Base-by-base conservation (phyloP, 2,113 vertebrate species). In the Varanus salvator region DNA sequence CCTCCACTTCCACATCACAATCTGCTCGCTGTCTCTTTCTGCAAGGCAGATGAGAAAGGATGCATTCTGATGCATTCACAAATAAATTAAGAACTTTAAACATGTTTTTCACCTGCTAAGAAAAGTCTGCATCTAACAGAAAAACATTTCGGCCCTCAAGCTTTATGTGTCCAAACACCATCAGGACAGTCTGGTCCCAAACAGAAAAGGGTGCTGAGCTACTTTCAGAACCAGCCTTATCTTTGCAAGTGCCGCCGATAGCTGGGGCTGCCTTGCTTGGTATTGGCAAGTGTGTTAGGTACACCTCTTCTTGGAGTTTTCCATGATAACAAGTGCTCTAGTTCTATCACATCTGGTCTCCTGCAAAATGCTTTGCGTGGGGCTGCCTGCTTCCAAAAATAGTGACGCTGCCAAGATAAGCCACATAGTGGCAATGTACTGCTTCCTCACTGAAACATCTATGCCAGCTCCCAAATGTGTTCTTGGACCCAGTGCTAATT, bases 11-110 rank as follows among this genome's bases (percentile, higher is more conserved):
- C 50, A 95, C 0, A 0, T 97, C 95, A 29, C 50, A 19, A 0
- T 97, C 96, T 84, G 95, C 96, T 84, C 97, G 96, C n/a, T 93
- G 94, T 71, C 97, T 97, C 95, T 99, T 99, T 94, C 98, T 99
- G 85, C 50, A 90, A 64, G 2, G 66, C 4, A 90, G 44, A 60
- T 50, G 76, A 81, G 29, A n/a, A 89, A 50, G 19, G 85, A 21
- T 76, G 6, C 0, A 3, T 77, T 71, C 0, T 74, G 64, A 38
- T 87, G 19, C 50, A 19, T 52, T 86, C 85, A 84, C 6, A 27
- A 87, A 12, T 44, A 77, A 78, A 29, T 34, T 25, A 74, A 74
- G 14, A n/a, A 21, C 25, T n/a, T 72, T 14, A 48, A 60, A 21
- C 21, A 87, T 60, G 54, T 1, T 0, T 0, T 83, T 84, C 54